Evolutionary conservation across 2,888 invertebrate genomes (phyloP).

Genomic region (Bellardia bayeri): DNA sequence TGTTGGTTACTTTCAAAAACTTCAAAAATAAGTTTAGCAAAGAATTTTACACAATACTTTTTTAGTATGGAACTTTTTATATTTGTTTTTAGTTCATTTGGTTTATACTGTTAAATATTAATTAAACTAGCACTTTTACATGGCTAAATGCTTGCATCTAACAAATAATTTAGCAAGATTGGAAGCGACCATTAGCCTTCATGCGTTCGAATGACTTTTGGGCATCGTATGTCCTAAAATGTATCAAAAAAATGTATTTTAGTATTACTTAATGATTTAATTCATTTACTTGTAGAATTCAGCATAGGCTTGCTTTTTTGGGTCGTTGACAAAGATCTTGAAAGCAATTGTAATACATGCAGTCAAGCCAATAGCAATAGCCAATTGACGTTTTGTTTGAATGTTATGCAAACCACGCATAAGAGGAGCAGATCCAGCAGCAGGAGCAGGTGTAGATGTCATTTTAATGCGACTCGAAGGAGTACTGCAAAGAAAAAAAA

Average conservation of each 20-base stretch:
- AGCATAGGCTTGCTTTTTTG: slow-evolving; percentile 87
- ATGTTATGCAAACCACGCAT: slow-evolving; percentile 88
- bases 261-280: not conserved
- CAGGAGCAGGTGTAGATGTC: slow-evolving; percentile 81
- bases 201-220: slow-evolving; percentile 83
- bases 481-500: slow-evolving; percentile 54
- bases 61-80: slow-evolving; percentile 42
- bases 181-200: slow-evolving; percentile 83
- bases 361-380: slow-evolving; percentile 84
- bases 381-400: slow-evolving; percentile 87
- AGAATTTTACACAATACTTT: slow-evolving; percentile 4
- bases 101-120: slow-evolving; percentile 63
- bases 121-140: slow-evolving; percentile 51
- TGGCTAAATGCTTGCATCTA: slow-evolving; percentile 32
- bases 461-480: slow-evolving; percentile 74
- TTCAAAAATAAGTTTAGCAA: not conserved
- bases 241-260: slow-evolving; percentile 4
- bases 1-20: not conserved
- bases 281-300: slow-evolving; percentile 90
- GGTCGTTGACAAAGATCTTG: slow-evolving; percentile 85
- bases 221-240: slow-evolving; percentile 82
- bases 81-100: slow-evolving; percentile 74
- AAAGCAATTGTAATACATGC: slow-evolving; percentile 83
- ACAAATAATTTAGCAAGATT: slow-evolving; percentile 81
- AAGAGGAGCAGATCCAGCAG: slow-evolving; percentile 86